Base-by-base conservation (phyloP, 2,888 invertebrate species). In the Andrena camellia region DNA sequence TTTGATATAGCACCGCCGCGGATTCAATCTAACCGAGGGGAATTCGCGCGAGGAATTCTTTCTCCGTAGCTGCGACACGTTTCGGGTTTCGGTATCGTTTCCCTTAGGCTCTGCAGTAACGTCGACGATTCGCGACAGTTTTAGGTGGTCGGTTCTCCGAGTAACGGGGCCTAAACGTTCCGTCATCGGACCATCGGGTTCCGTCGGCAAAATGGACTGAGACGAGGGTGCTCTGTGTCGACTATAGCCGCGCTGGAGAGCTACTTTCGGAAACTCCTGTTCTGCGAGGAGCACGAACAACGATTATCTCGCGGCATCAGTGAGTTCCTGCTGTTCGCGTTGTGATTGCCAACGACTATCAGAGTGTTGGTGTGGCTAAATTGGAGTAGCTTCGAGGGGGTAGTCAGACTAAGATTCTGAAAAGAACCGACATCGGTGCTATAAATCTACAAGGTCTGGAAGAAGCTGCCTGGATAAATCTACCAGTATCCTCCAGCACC, bases 271-370 rank as follows among this genome's bases (percentile, higher is more conserved):
- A 17, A 60, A 29, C 60, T 60, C 3, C 31, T 31, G 60, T n/a
- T 6, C 31, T 0, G 60, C 31, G 31, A 31, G 20, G 29, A 59
- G 59, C 29, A 23, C 23, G 54, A 29, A 35, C 23, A 17, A 0
- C 66, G 66, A 10, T 67, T n/a, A 10, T 20, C n/a, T 23, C 13
- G 23, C 42, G 13, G 42, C 10, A 5, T 8, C 13, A 66, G 78
- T 77, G 78, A 60, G 67, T 75, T 8, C 5, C 13, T n/a, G 29
- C 35, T 26, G 17, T 35, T 35, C 13, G 78, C 63, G 78, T 42
- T 33, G 78, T 77, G 67, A 26, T 52, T 31, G 6, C 10, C 60
- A 6, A 17, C 50, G 29, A 54, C 31, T 6, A 0, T 6, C 13
- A n/a, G 13, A 78, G 78, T 75, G 78, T 1, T 35, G 35, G 35